Evolutionary conservation across 2,797 vertebrate genomes (phyloP).

Genomic region (Gephyroberyx darwinii): DNA sequence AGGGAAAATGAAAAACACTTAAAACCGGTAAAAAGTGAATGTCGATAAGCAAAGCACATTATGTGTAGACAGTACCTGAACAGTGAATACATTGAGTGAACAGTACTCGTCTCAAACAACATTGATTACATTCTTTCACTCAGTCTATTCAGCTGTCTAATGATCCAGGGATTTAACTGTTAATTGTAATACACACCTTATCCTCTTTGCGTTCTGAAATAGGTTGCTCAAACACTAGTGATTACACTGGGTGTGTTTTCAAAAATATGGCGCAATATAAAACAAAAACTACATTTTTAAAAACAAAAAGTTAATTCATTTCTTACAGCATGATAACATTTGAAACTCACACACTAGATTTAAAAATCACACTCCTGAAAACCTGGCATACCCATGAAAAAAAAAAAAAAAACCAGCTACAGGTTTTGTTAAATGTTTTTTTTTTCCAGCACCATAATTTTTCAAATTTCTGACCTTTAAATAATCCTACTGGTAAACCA

Average conservation of each 20-base stretch:
- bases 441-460: conserved; percentile 60
- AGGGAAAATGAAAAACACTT: not conserved
- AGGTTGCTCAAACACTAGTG: not conserved
- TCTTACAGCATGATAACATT: conserved; percentile 51
- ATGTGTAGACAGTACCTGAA: conserved; percentile 35
- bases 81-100: conserved; percentile 34
- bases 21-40: conserved; percentile 16
- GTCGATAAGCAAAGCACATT: conserved; percentile 30
- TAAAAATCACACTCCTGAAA: conserved; percentile 51
- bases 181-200: not conserved
- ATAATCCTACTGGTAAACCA: conserved; percentile 29
- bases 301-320: not conserved
- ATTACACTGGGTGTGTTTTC: conserved; percentile 10
- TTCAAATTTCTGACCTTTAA: conserved; percentile 12
- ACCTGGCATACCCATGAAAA: conserved; percentile 32
- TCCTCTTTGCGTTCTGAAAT: conserved; percentile 15
- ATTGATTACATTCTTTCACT: not conserved
- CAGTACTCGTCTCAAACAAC: conserved; percentile 13
- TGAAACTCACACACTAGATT: conserved; percentile 43
- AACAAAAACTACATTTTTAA: not conserved
- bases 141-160: conserved; percentile 10
- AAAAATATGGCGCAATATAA: conserved; percentile 24
- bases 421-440: conserved; percentile 21
- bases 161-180: no score
- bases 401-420: conserved; percentile 32